phyloP scores from a whole-genome alignment of 1,140 invertebrate species.

The Spodoptera frugiperda region DNA sequence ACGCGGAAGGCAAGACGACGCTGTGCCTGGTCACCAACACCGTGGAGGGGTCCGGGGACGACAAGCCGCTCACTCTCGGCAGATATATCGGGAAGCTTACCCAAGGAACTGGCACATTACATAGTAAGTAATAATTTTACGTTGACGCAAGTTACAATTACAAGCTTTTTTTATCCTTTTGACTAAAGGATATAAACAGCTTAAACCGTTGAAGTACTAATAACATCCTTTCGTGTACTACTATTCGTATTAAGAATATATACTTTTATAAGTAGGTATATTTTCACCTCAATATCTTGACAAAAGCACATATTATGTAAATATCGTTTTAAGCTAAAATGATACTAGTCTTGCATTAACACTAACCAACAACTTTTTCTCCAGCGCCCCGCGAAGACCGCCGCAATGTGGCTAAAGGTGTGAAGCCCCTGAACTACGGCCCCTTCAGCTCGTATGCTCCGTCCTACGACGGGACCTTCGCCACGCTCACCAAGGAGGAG shows the following conservation, averaged over 20 bases:
- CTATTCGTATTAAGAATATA: too few relatives aligned
- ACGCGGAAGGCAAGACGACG: conserved; percentile 88
- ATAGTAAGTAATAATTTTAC: conserved; percentile 72
- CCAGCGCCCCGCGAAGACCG: conserved; percentile 94
- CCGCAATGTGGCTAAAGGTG: conserved; percentile 94
- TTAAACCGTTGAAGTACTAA: too few relatives aligned
- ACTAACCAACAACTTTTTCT: not conserved
- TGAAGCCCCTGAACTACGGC: conserved; percentile 97
- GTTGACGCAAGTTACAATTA: too few relatives aligned
- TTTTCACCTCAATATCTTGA: too few relatives aligned
- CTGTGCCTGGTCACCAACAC: conserved; percentile 94
- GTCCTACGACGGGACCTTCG: conserved; percentile 97
- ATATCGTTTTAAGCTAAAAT: too few relatives aligned
- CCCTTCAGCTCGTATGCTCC: conserved; percentile 98
- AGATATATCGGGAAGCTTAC: conserved; percentile 93
- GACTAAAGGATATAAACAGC: too few relatives aligned
- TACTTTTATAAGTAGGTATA: too few relatives aligned
- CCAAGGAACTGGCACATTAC: conserved; percentile 91
- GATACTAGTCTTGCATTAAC: not conserved
- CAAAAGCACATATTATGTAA: too few relatives aligned
- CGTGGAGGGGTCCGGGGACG: conserved; percentile 90
- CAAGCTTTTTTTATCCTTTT: too few relatives aligned
- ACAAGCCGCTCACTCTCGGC: conserved; percentile 94
- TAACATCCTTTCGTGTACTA: too few relatives aligned
- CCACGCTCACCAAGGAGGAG: conserved; percentile 97